Percentiles rank a stretch among this genome's conserved stretches.
phyloP scores from a whole-genome alignment of 2,888 invertebrate genomes.

The Dicroscelio sp. region DNA sequence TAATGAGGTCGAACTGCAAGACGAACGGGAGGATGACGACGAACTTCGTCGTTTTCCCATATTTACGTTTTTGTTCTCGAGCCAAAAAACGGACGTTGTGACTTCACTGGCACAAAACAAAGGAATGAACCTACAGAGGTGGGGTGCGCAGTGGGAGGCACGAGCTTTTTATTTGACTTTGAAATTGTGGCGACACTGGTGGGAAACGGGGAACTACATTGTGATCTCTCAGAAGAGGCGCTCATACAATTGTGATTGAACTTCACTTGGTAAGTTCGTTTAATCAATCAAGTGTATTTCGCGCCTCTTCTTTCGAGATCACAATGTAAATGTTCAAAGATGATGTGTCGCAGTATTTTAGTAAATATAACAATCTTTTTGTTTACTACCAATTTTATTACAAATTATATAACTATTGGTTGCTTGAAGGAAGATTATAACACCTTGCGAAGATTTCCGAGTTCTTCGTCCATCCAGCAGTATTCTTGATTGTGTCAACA shows the following conservation, averaged over 20 bases:
- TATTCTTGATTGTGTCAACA: no score
- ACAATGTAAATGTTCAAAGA: no score
- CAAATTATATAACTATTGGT: no score
- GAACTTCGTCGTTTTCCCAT: background rate
- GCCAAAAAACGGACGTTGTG: background rate
- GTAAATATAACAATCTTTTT: no score
- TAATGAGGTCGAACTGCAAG: background rate
- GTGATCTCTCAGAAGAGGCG: background rate
- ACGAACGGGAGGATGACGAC: background rate
- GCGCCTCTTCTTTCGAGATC: no score
- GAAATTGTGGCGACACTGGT: slow-evolving; percentile 9
- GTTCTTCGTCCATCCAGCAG: no score
- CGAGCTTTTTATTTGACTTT: background rate
- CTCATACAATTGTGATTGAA: background rate
- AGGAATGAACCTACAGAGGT: background rate
- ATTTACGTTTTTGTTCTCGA: background rate
- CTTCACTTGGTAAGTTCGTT: no score
- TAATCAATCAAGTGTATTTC: slow-evolving; percentile 25
- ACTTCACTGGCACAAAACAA: no score
- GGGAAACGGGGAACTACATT: background rate
- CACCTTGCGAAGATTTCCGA: no score
- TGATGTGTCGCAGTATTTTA: no score
- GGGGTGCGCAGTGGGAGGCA: background rate
- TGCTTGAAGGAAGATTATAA: no score
- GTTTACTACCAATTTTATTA: no score